Conservation (phyloP, 2,797 vertebrate genomes). For the Alfaro cultratus region DNA sequence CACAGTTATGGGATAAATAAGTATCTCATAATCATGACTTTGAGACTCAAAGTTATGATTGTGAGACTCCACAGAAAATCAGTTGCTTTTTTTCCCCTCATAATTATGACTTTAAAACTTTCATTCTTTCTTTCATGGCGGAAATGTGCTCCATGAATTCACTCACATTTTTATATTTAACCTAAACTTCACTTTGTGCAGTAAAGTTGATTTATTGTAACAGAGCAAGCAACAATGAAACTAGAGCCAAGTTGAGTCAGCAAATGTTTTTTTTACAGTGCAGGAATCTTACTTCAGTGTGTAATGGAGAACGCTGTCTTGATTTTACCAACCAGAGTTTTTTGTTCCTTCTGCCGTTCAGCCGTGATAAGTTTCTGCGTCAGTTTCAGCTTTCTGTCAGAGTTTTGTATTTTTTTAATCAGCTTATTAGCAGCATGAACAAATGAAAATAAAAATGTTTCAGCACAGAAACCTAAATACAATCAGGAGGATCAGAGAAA, state of each 20-base stretch:
- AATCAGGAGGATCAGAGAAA: not conserved
- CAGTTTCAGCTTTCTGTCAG: not conserved
- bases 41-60: too few relatives aligned
- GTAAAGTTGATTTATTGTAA: too few relatives aligned
- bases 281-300: not conserved
- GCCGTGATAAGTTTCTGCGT: not conserved
- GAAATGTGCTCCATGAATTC: too few relatives aligned
- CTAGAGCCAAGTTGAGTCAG: too few relatives aligned
- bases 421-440: not conserved
- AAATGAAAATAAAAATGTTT: not conserved
- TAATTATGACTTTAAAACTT: too few relatives aligned
- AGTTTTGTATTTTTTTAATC: not conserved
- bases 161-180: not conserved
- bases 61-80: too few relatives aligned
- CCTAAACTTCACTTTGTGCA: not conserved
- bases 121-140: too few relatives aligned
- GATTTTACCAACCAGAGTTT: not conserved
- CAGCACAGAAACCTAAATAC: not conserved
- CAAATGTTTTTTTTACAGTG: too few relatives aligned
- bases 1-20: too few relatives aligned
- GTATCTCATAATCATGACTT: too few relatives aligned
- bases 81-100: too few relatives aligned
- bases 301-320: not conserved
- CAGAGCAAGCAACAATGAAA: too few relatives aligned
- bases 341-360: not conserved